These are phyloP conservation scores for Trissoscelio sp. DNA, from an alignment of 2,888 invertebrate species.

Conservation along the genomic window DNA sequence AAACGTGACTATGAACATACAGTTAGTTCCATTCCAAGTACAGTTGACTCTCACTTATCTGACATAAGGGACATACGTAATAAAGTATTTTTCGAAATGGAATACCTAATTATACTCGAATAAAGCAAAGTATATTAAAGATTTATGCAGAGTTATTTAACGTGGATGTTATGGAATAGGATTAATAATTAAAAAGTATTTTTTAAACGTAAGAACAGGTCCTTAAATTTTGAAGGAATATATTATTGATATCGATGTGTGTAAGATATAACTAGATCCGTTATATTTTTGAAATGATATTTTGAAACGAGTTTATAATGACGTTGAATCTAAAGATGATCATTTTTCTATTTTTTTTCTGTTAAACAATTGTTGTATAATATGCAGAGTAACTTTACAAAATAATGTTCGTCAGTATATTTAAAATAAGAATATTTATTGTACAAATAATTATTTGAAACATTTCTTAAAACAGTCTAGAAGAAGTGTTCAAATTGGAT, in stretches of 20 bases:
- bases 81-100: slow-evolving; percentile 50
- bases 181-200: no score
- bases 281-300: slow-evolving; percentile 63
- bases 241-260: slow-evolving; percentile 66
- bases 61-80: slow-evolving; percentile 47
- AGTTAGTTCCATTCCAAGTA: slow-evolving; percentile 64
- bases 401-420: slow-evolving; percentile 27
- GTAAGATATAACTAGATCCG: slow-evolving; percentile 51
- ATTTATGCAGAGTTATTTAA: slow-evolving; percentile 50
- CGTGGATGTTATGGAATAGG: slow-evolving; percentile 45
- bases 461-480: no score
- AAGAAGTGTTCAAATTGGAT: no score
- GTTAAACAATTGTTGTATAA: no score
- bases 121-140: slow-evolving; percentile 23
- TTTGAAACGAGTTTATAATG: slow-evolving; percentile 57
- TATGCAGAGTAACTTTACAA: no score
- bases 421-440: slow-evolving; percentile 18
- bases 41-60: slow-evolving; percentile 64
- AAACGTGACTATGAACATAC: slow-evolving; percentile 63
- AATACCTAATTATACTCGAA: slow-evolving; percentile 55
- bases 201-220: slow-evolving; percentile 49
- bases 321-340: slow-evolving; percentile 50
- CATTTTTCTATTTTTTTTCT: slow-evolving; percentile 55
- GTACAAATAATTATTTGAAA: no score
- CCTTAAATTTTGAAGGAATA: slow-evolving; percentile 61